Percentiles rank a stretch among this genome's conserved stretches.
Evolutionary conservation across 2,888 invertebrate species (phyloP).

Genomic region (Plebejus argus): DNA sequence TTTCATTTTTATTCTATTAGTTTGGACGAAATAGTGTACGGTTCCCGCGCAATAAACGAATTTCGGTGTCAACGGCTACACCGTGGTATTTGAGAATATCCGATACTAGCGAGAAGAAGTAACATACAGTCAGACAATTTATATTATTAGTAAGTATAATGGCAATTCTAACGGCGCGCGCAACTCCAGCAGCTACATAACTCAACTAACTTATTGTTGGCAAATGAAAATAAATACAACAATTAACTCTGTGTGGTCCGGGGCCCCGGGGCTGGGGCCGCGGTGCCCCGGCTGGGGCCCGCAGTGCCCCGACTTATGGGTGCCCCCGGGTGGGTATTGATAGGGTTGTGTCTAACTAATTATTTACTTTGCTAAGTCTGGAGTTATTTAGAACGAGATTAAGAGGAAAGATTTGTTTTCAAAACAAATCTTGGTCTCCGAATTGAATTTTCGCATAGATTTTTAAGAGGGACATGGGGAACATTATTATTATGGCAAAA

Average conservation of each 20-base stretch:
- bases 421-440: too few species aligned
- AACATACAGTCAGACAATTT: not conserved
- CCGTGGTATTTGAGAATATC: too few species aligned
- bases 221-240: conserved; percentile 19
- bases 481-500: too few species aligned
- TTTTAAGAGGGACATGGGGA: too few species aligned
- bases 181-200: conserved; percentile 15
- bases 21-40: too few species aligned
- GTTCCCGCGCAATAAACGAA: too few species aligned
- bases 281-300: not conserved
- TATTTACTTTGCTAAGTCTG: not conserved
- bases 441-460: not conserved
- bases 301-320: conserved; percentile 1
- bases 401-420: not conserved
- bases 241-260: conserved; percentile 25
- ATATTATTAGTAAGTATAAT: not conserved
- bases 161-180: not conserved
- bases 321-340: conserved; percentile 9
- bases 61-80: fast-evolving
- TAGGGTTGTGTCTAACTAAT: not conserved
- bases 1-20: not conserved
- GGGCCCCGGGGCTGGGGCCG: not conserved
- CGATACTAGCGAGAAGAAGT: not conserved
- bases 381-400: not conserved
- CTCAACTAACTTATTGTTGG: not conserved